Evolutionary conservation across 2,113 vertebrate species (phyloP).

Genomic region (Perognathus longimembris): DNA sequence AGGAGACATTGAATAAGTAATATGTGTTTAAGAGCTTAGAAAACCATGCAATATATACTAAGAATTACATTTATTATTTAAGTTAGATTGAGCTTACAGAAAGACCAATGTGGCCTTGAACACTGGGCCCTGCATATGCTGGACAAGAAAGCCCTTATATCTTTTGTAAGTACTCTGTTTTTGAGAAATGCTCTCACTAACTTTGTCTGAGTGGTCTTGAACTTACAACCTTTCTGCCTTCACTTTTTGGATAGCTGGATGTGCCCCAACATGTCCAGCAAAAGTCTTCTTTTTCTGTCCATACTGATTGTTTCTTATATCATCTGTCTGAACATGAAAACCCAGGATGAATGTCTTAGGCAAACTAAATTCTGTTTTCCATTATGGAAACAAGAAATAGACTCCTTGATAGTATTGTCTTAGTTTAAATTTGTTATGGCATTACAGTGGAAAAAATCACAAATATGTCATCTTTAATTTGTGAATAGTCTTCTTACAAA

Average conservation of each 20-base stretch:
- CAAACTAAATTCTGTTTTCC: not conserved
- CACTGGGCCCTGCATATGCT: too few relatives aligned
- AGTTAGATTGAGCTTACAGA: not conserved
- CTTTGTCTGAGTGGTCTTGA: too few relatives aligned
- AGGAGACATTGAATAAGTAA: not conserved
- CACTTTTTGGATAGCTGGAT: too few relatives aligned
- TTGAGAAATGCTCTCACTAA: too few relatives aligned
- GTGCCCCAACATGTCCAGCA: too few relatives aligned
- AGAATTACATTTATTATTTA: slow-evolving; percentile 51
- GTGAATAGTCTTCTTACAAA: not conserved
- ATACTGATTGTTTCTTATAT: not conserved
- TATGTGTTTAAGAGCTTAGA: not conserved
- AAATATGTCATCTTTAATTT: not conserved
- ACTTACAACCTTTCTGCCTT: too few relatives aligned
- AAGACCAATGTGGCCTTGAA: not conserved
- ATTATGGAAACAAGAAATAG: not conserved
- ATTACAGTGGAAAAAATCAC: not conserved
- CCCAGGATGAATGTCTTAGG: not conserved
- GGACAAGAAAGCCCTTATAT: too few relatives aligned
- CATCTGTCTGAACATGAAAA: slow-evolving; percentile 28
- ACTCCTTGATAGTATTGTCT: not conserved
- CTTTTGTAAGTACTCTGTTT: too few relatives aligned
- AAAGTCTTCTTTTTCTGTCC: not conserved
- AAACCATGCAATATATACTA: not conserved
- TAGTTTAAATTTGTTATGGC: not conserved